A percentile compares a stretch with the other conserved stretches of the same genome.
These are phyloP conservation scores for Papilio xuthus DNA, from an alignment of 1,140 invertebrate species.

Conservation along the genomic window DNA sequence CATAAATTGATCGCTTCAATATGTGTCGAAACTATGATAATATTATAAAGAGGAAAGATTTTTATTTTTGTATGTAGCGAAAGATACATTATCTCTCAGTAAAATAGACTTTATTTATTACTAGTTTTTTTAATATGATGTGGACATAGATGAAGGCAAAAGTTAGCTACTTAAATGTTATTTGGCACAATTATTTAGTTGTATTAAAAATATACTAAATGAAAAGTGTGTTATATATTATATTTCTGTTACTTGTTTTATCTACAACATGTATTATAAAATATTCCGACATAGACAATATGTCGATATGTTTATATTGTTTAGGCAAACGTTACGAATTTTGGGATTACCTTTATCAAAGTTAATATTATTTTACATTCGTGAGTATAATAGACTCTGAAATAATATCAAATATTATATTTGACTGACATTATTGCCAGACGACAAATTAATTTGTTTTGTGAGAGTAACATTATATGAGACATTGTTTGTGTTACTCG, in stretches of 20 bases:
- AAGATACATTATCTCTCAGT: no score
- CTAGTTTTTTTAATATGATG: no score
- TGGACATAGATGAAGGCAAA: no score
- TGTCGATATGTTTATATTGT: background rate
- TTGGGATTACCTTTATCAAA: background rate
- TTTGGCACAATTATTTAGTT: no score
- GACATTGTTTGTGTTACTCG: background rate
- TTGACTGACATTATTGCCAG: background rate
- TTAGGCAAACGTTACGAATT: background rate
- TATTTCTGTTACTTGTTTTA: background rate
- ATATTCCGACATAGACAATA: no score
- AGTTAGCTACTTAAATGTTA: no score
- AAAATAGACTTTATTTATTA: no score
- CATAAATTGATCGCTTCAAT: background rate
- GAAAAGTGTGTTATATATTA: no score
- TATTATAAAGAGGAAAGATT: background rate
- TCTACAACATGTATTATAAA: no score
- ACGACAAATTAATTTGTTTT: constrained; percentile 2
- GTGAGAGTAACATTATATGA: background rate
- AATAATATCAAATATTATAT: constrained; percentile 4
- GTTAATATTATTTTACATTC: background rate
- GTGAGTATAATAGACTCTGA: background rate
- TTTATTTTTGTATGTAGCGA: no score
- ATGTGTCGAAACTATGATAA: background rate
- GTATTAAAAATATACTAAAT: no score